These are phyloP conservation scores for Hydropotes inermis DNA, from an alignment of 2,113 vertebrate genomes.

Conservation along the genomic window DNA sequence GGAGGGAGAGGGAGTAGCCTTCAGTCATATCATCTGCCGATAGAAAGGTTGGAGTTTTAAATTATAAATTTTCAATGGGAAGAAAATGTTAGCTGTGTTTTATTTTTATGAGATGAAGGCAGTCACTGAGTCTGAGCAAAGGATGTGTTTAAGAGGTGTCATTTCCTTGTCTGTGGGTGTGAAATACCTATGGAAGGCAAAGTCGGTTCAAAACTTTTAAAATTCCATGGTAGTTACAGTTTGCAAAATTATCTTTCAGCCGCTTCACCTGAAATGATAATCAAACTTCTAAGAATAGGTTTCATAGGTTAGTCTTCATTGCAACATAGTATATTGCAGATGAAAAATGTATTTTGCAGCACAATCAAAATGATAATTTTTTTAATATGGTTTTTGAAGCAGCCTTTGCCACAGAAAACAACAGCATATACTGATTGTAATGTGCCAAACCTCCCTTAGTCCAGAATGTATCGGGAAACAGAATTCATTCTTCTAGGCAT, in stretches of 20 bases:
- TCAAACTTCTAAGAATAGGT: slow-evolving; percentile 34
- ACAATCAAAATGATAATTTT: slow-evolving; percentile 73
- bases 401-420: slow-evolving; percentile 28
- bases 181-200: slow-evolving; percentile 42
- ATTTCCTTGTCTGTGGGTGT: slow-evolving; percentile 42
- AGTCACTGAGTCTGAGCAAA: not conserved
- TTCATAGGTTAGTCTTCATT: slow-evolving; percentile 56
- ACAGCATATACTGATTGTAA: not conserved
- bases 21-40: not conserved
- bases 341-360: slow-evolving; percentile 55
- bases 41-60: not conserved
- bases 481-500: not conserved
- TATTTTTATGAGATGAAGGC: slow-evolving; percentile 16
- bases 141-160: slow-evolving; percentile 35
- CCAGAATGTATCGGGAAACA: not conserved
- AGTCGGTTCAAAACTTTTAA: slow-evolving; percentile 43
- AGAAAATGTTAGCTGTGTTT: not conserved
- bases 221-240: not conserved
- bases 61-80: not conserved
- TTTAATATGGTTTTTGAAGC: slow-evolving; percentile 58
- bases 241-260: slow-evolving; percentile 49
- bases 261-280: slow-evolving; percentile 38
- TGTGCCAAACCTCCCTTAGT: slow-evolving; percentile 6
- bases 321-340: slow-evolving; percentile 39
- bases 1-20: not conserved